These are phyloP conservation scores for Lycia hirtaria DNA, from an alignment of 2,888 invertebrate species.

Conservation along the genomic window DNA sequence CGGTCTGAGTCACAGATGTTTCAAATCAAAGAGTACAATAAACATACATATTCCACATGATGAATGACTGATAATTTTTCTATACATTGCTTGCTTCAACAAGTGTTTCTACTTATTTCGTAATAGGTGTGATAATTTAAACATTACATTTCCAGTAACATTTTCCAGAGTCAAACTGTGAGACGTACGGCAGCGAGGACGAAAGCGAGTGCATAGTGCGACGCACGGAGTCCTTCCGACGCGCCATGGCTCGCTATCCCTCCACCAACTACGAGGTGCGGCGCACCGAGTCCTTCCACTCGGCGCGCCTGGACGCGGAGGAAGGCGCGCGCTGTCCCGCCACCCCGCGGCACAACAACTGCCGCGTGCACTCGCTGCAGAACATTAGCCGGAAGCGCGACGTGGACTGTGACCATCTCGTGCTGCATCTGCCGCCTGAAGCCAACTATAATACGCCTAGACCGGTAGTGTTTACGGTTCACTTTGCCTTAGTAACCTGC, in stretches of 20 bases:
- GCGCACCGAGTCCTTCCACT: slow-evolving; percentile 75
- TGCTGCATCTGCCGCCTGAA: slow-evolving; percentile 74
- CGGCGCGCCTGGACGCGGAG: slow-evolving; percentile 64
- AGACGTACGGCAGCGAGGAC: slow-evolving; percentile 77
- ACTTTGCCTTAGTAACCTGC: too few species aligned
- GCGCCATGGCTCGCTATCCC: slow-evolving; percentile 66
- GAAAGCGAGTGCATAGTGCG: slow-evolving; percentile 76
- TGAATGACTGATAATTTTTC: too few species aligned
- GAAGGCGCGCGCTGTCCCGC: slow-evolving; percentile 58
- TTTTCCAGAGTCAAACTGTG: slow-evolving; percentile 75
- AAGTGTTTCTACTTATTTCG: too few species aligned
- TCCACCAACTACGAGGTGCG: slow-evolving; percentile 70
- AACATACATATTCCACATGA: too few species aligned
- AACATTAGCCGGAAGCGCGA: slow-evolving; percentile 73
- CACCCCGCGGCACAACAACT: slow-evolving; percentile 57
- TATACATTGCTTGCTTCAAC: too few species aligned
- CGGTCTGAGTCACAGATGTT: too few species aligned
- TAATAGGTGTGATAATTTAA: background rate
- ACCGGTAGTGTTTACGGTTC: too few species aligned
- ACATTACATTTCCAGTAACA: background rate
- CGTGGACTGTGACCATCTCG: slow-evolving; percentile 76
- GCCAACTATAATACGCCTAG: slow-evolving; percentile 69
- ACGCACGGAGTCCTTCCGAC: slow-evolving; percentile 73
- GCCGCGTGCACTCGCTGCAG: slow-evolving; percentile 76
- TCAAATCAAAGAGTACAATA: too few species aligned